phyloP scores from a whole-genome alignment of 2,113 vertebrate genomes.

The Labrus mixtus region DNA sequence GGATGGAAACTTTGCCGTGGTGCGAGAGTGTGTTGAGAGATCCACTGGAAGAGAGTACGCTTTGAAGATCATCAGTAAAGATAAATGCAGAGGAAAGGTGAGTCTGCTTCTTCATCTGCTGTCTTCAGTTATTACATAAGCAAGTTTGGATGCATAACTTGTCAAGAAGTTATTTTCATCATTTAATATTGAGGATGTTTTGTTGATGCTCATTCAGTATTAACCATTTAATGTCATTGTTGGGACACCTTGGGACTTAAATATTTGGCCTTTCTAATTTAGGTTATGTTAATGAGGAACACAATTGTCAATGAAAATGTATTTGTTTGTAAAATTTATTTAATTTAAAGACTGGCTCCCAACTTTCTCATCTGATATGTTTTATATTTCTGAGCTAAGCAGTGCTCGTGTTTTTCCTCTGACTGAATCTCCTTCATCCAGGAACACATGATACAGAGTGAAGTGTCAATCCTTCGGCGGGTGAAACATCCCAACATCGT shows the following conservation, averaged over 20 bases:
- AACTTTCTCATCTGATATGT: not conserved
- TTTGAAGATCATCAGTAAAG: conserved; percentile 98
- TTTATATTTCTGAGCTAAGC: not conserved
- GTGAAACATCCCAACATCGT: conserved; percentile 99
- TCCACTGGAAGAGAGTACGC: conserved; percentile 96
- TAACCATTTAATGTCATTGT: not conserved
- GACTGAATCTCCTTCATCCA: conserved; percentile 62
- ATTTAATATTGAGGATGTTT: no score
- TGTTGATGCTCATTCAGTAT: no score
- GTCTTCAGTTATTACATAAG: not conserved
- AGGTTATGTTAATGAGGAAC: not conserved
- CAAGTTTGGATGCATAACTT: not conserved
- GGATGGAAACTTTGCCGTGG: conserved; percentile 97
- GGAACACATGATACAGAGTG: conserved; percentile 99
- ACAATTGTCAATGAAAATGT: not conserved
- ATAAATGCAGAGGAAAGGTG: conserved; percentile 98
- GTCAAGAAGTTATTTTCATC: no score
- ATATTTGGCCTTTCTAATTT: not conserved
- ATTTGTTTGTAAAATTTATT: not conserved
- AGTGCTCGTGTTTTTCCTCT: not conserved
- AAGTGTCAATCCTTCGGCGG: conserved; percentile 94
- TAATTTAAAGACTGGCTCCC: not conserved
- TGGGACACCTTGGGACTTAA: not conserved
- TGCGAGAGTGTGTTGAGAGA: conserved; percentile 97
- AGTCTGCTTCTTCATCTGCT: conserved; percentile 46